Conservation (phyloP, 2,797 vertebrate species). For the Pangasius sanitwongsei region DNA sequence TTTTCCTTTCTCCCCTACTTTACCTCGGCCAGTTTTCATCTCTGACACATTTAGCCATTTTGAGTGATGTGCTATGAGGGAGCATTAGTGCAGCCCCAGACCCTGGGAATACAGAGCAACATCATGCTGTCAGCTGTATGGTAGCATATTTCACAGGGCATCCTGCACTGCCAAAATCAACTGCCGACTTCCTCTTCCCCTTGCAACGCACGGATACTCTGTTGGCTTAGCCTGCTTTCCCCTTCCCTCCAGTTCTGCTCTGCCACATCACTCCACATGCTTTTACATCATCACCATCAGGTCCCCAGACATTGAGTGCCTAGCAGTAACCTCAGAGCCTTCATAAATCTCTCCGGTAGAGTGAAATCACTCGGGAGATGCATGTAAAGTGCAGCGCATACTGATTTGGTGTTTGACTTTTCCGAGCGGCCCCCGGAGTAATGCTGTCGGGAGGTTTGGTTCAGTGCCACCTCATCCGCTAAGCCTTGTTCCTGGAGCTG, state of each 20-base stretch:
- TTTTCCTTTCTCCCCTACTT: constrained; percentile 54
- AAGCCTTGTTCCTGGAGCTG: constrained; percentile 49
- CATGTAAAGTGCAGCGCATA: constrained; percentile 47
- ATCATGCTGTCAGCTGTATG: constrained; percentile 76
- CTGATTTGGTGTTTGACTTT: constrained; percentile 51
- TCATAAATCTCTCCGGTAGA: constrained; percentile 64
- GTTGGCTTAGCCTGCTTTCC: constrained; percentile 44
- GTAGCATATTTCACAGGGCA: constrained; percentile 69
- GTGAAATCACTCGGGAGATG: constrained; percentile 56
- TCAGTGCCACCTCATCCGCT: constrained; percentile 63
- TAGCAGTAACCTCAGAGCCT: constrained; percentile 51
- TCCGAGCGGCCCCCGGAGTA: constrained; percentile 34
- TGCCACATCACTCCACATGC: constrained; percentile 55
- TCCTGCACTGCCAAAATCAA: constrained; percentile 72
- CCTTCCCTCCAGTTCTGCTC: constrained; percentile 45
- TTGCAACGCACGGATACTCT: constrained; percentile 56
- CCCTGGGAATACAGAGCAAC: constrained; percentile 70
- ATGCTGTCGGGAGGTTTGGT: constrained; percentile 56
- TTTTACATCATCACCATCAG: constrained; percentile 61
- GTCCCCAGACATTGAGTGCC: constrained; percentile 52
- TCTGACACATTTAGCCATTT: constrained; percentile 68
- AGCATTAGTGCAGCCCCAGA: constrained; percentile 67
- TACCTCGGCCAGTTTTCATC: constrained; percentile 58
- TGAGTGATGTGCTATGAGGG: constrained; percentile 70
- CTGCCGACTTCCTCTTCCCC: constrained; percentile 66